Conservation (phyloP, 2,797 vertebrate genomes). For the Peromyscus nudipes region DNA sequence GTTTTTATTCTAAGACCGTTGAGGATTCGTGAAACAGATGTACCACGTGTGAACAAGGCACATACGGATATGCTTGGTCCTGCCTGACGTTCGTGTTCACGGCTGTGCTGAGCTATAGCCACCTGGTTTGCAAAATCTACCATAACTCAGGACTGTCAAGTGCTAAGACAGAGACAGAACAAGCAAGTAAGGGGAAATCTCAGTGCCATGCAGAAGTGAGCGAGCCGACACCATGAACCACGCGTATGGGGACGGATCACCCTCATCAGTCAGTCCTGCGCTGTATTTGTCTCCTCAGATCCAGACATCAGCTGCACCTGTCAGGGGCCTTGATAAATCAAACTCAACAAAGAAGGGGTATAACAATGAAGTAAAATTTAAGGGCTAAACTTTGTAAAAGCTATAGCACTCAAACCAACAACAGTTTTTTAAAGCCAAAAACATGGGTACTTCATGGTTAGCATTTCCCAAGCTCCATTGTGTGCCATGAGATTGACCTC, state of each 20-base stretch:
- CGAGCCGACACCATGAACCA: background rate
- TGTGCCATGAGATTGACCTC: background rate
- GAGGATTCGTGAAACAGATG: too few relatives aligned
- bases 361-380: background rate
- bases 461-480: background rate
- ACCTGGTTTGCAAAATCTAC: background rate
- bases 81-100: background rate
- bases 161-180: background rate
- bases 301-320: background rate
- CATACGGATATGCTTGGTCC: background rate
- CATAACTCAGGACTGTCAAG: background rate
- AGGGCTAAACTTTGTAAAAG: background rate
- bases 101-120: background rate
- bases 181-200: background rate
- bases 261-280: background rate
- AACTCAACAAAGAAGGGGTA: background rate
- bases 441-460: background rate
- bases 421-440: constrained; percentile 19
- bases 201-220: background rate
- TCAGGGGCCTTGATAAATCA: background rate
- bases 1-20: too few relatives aligned
- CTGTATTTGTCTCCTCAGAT: background rate
- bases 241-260: background rate
- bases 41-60: too few relatives aligned
- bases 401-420: background rate